Base-by-base conservation (phyloP, 2,113 vertebrate genomes). In the Centrocercus urophasianus region DNA sequence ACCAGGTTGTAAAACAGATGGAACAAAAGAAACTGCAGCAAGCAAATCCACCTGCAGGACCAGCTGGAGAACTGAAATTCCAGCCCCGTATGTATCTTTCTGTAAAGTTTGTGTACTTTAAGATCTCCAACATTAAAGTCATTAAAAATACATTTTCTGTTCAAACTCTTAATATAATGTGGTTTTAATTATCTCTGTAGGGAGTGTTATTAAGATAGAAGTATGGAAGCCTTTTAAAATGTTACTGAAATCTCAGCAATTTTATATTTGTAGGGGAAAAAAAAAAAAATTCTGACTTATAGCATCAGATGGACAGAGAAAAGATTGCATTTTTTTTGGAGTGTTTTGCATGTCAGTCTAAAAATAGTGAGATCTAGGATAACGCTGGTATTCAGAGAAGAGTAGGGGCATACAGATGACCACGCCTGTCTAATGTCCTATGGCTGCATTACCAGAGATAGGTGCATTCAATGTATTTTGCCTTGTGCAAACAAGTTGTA, bases 1-100 rank as follows among this genome's bases (percentile, higher is more conserved):
- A 61, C 66, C 90, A 99, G 99, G 99, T 98, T 1, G 98, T 99
- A 43, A 98, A 99, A 78, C 99, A 99, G 86, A 98, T 99, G 99
- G 99, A 99, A 90, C 98, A 98, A 36, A 98, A 99, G 93, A 99
- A 98, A 97, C 96, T 98, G 63, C 98, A 99, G 83, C 98, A 98
- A 72, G 97, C 95, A 81, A 97, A 96, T 50, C 96, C 97, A 65
- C 98, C 98, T 71, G 95, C 98, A 60, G 98, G 98, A 84, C 98
- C 97, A 86, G 96, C 95, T 12, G 97, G 98, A 97, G 96, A 98
- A 73, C 88, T 97, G 63, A 97, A 98, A 89, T 97, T 98, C 34
- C 89, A 98, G 16, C 97, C 98, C 91, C 95, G 98, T 98, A 97
- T 52, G 98, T 98, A 73, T 76, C 47, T 83, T 69, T 38, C 52